Evolutionary conservation across 2,888 invertebrate species (phyloP).

Genomic region (Amphipoea oculea): DNA sequence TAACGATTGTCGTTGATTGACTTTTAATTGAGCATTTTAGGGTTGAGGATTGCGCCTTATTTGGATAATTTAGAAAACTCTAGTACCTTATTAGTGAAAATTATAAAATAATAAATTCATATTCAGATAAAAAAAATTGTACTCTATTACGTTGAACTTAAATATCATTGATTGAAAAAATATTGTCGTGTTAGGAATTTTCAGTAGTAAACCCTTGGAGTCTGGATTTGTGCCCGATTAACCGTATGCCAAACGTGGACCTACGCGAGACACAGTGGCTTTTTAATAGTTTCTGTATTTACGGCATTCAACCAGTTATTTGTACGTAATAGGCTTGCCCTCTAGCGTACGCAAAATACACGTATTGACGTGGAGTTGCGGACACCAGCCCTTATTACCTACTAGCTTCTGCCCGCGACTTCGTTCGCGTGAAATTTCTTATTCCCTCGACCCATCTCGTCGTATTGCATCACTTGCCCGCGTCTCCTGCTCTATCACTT

Average conservation of each 20-base stretch:
- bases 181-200: background rate
- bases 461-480: no score
- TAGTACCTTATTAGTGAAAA: background rate
- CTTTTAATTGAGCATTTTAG: constrained; percentile 37
- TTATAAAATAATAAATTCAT: background rate
- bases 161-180: background rate
- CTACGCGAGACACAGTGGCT: background rate
- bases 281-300: background rate
- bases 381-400: no score
- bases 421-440: no score
- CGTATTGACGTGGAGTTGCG: no score
- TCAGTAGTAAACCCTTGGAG: background rate
- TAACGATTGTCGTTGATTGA: constrained; percentile 42
- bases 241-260: background rate
- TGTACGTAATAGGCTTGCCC: background rate
- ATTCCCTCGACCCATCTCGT: no score
- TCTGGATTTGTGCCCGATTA: background rate
- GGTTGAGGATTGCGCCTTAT: constrained; percentile 4
- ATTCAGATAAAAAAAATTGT: background rate
- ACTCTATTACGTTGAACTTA: background rate
- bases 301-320: no score
- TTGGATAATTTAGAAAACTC: constrained; percentile 3
- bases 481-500: no score
- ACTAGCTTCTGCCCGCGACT: no score
- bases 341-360: background rate